Conservation (phyloP, 1,140 invertebrate species). For the Oncopodura yosiiana region DNA sequence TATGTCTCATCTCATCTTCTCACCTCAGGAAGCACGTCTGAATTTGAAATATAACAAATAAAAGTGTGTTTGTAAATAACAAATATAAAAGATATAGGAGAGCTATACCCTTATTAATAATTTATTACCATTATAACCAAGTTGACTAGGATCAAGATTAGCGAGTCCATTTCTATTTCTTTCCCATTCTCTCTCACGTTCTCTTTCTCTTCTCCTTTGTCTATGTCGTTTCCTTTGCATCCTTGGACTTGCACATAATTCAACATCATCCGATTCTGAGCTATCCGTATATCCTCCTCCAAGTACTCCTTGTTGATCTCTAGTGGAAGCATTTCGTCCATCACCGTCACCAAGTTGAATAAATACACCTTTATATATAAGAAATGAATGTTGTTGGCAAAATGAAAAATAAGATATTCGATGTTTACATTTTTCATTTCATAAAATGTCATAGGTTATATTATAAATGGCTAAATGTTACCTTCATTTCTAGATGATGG, state of each 20-base stretch:
- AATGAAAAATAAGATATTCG: too few species aligned
- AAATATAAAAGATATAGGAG: neutral
- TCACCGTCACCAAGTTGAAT: too few species aligned
- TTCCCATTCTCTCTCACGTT: slow-evolving; percentile 42
- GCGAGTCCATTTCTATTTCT: too few species aligned
- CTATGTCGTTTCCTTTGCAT: slow-evolving; percentile 39
- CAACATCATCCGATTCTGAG: slow-evolving; percentile 70
- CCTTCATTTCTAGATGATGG: too few species aligned
- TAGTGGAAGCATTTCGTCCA: too few species aligned
- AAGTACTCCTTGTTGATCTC: neutral
- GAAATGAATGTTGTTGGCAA: too few species aligned
- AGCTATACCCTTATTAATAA: slow-evolving; percentile 6
- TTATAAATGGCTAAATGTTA: too few species aligned
- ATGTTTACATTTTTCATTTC: too few species aligned
- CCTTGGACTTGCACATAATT: slow-evolving; percentile 49
- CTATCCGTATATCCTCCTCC: slow-evolving; percentile 51
- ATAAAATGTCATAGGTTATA: too few species aligned
- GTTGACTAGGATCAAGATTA: too few species aligned
- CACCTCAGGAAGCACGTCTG: slow-evolving; percentile 32
- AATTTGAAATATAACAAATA: slow-evolving; percentile 18
- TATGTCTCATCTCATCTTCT: neutral
- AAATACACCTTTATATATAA: too few species aligned
- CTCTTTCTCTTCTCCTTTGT: slow-evolving; percentile 37
- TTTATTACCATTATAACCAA: slow-evolving; percentile 29
- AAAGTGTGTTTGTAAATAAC: neutral